A percentile compares a stretch with the other conserved stretches of the same genome.
Evolutionary conservation across 1,140 invertebrate species (phyloP).

Genomic region (Platorchestia sp.): DNA sequence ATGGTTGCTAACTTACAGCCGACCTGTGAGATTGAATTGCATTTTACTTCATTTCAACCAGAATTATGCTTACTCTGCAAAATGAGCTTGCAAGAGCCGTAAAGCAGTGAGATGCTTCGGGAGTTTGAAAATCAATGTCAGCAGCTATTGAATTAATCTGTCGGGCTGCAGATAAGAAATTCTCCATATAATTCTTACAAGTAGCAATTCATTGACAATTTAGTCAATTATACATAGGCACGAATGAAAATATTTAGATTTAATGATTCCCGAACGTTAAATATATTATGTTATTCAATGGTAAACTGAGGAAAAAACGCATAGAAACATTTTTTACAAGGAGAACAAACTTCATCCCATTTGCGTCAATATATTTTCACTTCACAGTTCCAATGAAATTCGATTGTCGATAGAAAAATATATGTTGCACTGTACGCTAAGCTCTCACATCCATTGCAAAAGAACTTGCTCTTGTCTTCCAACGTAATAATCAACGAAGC

Average conservation of each 20-base stretch:
- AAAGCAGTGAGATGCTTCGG: background rate
- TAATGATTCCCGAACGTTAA: no score
- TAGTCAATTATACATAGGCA: no score
- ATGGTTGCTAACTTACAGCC: background rate
- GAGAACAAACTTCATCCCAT: background rate
- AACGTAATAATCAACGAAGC: background rate
- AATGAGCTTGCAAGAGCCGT: background rate
- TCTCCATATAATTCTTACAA: background rate
- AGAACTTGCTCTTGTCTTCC: background rate
- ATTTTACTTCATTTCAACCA: background rate
- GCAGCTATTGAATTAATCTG: background rate
- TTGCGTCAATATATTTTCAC: background rate
- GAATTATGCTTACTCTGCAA: background rate
- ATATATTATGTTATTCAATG: no score
- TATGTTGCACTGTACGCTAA: background rate
- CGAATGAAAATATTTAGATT: no score
- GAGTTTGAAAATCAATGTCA: background rate
- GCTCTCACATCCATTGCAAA: background rate
- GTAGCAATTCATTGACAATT: no score
- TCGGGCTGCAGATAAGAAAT: background rate
- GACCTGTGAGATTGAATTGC: background rate
- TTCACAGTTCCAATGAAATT: background rate
- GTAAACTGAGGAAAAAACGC: no score
- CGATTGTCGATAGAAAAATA: background rate
- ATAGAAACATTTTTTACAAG: no score